phyloP scores from a whole-genome alignment of 2,888 invertebrate genomes.

The Gandaritis pyraliata region DNA sequence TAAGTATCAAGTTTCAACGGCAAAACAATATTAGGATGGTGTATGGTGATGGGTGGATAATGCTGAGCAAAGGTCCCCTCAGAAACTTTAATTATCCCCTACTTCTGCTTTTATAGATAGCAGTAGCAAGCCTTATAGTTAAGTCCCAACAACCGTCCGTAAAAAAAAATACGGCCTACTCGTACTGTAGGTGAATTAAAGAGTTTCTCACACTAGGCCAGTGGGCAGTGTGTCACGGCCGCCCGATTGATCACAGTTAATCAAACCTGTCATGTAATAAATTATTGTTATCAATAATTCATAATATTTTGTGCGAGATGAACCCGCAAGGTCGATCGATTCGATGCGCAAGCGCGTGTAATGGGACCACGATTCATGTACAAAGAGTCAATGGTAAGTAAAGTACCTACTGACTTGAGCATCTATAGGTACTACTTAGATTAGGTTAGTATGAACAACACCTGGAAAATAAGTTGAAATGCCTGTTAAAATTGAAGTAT shows the following conservation, averaged over 20 bases:
- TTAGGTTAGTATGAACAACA: too few species aligned
- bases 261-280: slow-evolving; percentile 35
- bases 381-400: neutral
- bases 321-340: slow-evolving; percentile 47
- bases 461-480: too few species aligned
- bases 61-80: too few species aligned
- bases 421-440: too few species aligned
- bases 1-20: too few species aligned
- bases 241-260: slow-evolving; percentile 32
- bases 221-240: slow-evolving; percentile 41
- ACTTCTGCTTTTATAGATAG: too few species aligned
- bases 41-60: too few species aligned
- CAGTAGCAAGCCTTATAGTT: too few species aligned
- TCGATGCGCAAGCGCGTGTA: slow-evolving; percentile 18
- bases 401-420: neutral
- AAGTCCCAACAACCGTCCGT: neutral
- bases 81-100: too few species aligned
- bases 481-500: too few species aligned
- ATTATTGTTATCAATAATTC: slow-evolving; percentile 47
- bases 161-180: neutral
- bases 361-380: slow-evolving; percentile 18
- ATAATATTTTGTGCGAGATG: slow-evolving; percentile 47
- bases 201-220: slow-evolving; percentile 31
- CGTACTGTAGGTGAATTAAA: slow-evolving; percentile 12
- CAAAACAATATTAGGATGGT: too few species aligned